phyloP scores from a whole-genome alignment of 2,113 vertebrate species.

The Anguilla japonica region DNA sequence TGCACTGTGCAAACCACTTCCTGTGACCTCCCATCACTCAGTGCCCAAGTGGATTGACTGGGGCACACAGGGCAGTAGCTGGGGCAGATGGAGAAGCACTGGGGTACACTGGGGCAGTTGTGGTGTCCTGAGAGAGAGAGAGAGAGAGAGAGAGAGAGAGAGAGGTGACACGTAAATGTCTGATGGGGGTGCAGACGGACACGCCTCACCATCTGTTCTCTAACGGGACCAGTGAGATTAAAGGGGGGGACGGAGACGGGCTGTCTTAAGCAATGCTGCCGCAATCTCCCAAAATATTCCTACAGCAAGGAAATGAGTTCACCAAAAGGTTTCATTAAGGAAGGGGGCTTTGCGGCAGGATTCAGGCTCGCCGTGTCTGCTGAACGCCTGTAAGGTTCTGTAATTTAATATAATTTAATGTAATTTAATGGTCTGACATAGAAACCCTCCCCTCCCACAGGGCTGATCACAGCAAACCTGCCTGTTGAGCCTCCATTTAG shows the following conservation, averaged over 20 bases:
- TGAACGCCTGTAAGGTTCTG: no score
- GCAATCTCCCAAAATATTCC: background rate
- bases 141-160: no score
- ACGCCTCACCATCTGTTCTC: slow-evolving; percentile 12
- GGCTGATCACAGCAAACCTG: slow-evolving; percentile 14
- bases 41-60: background rate
- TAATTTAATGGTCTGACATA: background rate
- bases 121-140: slow-evolving; percentile 2
- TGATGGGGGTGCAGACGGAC: background rate
- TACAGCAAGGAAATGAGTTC: background rate
- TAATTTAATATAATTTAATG: no score
- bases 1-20: background rate
- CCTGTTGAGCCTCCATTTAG: background rate
- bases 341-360: no score
- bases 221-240: background rate
- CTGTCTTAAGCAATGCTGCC: background rate
- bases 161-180: slow-evolving; percentile 26
- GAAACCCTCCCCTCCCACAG: background rate
- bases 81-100: background rate
- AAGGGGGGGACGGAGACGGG: background rate
- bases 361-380: no score
- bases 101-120: background rate
- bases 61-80: background rate
- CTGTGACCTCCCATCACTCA: background rate
- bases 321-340: background rate